A percentile compares a stretch with the other conserved stretches of the same genome.
These are phyloP conservation scores for Bambusicola thoracicus DNA, from an alignment of 2,113 vertebrate genomes.

Conservation along the genomic window DNA sequence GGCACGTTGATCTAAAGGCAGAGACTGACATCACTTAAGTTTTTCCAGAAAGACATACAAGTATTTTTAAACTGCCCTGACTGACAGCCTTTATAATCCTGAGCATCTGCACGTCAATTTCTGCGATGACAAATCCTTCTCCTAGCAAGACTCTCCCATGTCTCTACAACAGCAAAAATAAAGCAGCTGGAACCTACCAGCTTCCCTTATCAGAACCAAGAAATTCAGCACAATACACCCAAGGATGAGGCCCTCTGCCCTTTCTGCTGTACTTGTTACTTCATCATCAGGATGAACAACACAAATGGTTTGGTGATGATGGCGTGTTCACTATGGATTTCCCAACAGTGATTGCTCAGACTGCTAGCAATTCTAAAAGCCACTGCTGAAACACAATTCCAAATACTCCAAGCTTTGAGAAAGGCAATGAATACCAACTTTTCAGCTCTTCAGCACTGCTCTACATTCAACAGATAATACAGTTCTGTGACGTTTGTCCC, in stretches of 20 bases:
- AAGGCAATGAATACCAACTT: background rate
- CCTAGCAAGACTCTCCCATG: background rate
- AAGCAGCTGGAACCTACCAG: background rate
- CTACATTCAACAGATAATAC: fast-evolving
- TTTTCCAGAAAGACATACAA: background rate
- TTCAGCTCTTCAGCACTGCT: background rate
- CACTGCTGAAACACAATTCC: background rate
- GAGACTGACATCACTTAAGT: background rate
- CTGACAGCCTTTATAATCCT: background rate
- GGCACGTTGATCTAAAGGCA: background rate
- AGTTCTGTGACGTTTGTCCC: background rate
- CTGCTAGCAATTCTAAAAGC: background rate
- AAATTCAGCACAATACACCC: background rate
- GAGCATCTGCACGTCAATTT: background rate
- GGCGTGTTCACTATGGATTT: background rate
- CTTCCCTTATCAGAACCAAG: fast-evolving
- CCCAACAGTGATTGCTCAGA: background rate
- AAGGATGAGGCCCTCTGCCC: background rate
- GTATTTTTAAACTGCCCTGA: background rate
- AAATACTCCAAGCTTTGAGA: background rate
- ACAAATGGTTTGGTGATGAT: fast-evolving
- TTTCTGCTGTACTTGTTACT: background rate
- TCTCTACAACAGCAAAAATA: background rate
- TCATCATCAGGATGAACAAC: background rate
- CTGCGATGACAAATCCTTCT: background rate